Evolutionary conservation across 2,113 vertebrate species (phyloP).

Genomic region (Macrotis lagotis): DNA sequence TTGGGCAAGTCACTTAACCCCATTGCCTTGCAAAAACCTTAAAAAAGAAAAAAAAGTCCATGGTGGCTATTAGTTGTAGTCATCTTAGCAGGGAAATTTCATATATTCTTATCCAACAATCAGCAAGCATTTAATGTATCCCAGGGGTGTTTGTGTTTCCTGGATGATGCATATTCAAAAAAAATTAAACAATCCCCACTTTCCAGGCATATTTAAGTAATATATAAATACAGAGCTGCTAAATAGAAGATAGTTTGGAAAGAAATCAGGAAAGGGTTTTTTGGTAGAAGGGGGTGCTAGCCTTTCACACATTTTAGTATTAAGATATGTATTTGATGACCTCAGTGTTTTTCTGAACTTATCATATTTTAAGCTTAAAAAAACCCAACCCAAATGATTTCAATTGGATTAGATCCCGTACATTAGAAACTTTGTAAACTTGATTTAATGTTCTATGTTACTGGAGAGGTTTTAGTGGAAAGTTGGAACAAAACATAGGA

Average conservation of each 20-base stretch:
- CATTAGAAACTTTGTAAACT: slow-evolving; percentile 28
- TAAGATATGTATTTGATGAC: neutral
- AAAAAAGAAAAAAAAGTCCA: slow-evolving; percentile 17
- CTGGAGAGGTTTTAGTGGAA: slow-evolving; percentile 35
- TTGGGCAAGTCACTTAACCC: too few species aligned
- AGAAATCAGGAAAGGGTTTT: neutral
- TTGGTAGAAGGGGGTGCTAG: neutral
- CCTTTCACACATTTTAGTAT: slow-evolving; percentile 12
- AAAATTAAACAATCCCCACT: neutral
- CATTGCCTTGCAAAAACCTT: too few species aligned
- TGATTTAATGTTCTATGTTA: slow-evolving; percentile 26
- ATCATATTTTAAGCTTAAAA: slow-evolving; percentile 32
- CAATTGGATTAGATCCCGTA: slow-evolving; percentile 17
- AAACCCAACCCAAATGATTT: neutral
- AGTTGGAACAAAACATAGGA: slow-evolving; percentile 38
- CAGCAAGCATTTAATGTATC: neutral
- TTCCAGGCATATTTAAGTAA: neutral
- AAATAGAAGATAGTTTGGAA: neutral
- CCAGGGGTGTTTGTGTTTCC: neutral
- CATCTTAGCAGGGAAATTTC: neutral
- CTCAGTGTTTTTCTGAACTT: slow-evolving; percentile 49
- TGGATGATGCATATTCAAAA: neutral
- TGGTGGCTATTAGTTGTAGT: neutral
- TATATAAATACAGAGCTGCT: neutral
- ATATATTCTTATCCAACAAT: neutral